Evolutionary conservation across 2,113 vertebrate species (phyloP).

Genomic region (Melanocharis versteri): DNA sequence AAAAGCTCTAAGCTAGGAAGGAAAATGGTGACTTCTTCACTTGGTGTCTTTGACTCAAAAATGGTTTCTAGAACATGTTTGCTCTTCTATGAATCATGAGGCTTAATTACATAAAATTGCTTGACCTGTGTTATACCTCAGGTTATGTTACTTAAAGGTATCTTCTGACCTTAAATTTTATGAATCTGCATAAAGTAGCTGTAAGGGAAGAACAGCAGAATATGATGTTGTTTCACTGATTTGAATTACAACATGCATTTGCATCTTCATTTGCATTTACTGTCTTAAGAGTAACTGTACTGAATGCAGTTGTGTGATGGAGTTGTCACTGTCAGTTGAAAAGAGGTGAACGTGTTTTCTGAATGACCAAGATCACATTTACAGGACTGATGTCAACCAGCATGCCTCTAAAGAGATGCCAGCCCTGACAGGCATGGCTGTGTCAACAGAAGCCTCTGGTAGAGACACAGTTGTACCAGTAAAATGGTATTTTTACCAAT

Average conservation of each 20-base stretch:
- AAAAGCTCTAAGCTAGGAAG: not conserved
- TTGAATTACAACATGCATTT: slow-evolving; percentile 48
- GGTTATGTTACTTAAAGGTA: slow-evolving; percentile 48
- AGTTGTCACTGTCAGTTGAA: not conserved
- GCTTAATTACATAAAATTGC: slow-evolving; percentile 36
- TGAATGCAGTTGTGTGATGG: not conserved
- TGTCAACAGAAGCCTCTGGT: slow-evolving; percentile 18
- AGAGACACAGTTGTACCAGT: not conserved
- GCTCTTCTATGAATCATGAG: slow-evolving; percentile 19
- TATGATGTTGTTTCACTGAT: slow-evolving; percentile 25
- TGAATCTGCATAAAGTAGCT: slow-evolving; percentile 25
- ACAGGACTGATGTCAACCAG: not conserved
- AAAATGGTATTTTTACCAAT: slow-evolving; percentile 5
- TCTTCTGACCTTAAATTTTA: slow-evolving; percentile 43
- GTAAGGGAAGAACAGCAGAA: not conserved
- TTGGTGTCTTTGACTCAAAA: slow-evolving; percentile 3
- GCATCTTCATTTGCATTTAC: slow-evolving; percentile 47
- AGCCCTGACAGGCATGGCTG: not conserved
- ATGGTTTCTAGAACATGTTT: slow-evolving; percentile 12
- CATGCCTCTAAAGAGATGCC: not conserved
- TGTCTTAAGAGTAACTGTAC: slow-evolving; percentile 31
- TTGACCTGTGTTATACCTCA: slow-evolving; percentile 17
- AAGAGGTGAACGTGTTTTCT: not conserved
- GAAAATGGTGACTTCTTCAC: not conserved
- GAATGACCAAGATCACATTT: not conserved